Base-by-base conservation (phyloP, 1,140 invertebrate genomes). In the Drosophila obscura region DNA sequence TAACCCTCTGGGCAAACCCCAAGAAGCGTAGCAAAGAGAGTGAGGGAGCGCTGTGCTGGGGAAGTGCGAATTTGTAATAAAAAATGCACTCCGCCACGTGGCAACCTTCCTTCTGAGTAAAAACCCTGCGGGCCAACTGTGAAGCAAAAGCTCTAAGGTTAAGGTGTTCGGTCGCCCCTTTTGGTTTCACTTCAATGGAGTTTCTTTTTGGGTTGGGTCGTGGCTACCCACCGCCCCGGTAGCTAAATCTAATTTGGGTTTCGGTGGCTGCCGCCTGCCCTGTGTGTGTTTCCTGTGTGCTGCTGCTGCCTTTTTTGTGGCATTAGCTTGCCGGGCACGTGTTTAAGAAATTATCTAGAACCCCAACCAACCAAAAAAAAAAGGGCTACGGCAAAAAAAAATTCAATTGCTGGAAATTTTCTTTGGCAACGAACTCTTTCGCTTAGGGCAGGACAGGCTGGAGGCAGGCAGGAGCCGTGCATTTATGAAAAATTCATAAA, bases 401-500 rank as follows among this genome's bases (percentile, higher is more conserved):
- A 76, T 85, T 85, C 82, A 85, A 85, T 85, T 80, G 67, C 71
- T 74, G 15, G 28, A 74, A 74, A 48, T 74, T 74, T 39, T 64
- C 72, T 49, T 73, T 73, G 15, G 66, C 51, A 49, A 19, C 62
- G 50, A 35, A 9, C 24, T 46, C 39, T 9, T 45, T 71, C 26
- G 16, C 50, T 19, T 24, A 19, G 22, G 22, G 3, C 22, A 24
- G 22, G 19, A 19, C 19, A 24, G 22, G 22, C 22, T 1, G 22
- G 22, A 28, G 48, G 60, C 39, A 15, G 24, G 73, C 62, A 57
- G 52, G 56, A 63, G 55, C 46, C 48, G 49, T 84, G 73, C 82
- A 87, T 76, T 71, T 88, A 88, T 88, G 84, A 88, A 88, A 88
- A 88, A 88, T 88, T 88, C 83, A 88, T 88, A 88, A 83, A 88